Base-by-base conservation (phyloP, 2,113 vertebrate genomes). In the Periophthalmodon schlosseri region DNA sequence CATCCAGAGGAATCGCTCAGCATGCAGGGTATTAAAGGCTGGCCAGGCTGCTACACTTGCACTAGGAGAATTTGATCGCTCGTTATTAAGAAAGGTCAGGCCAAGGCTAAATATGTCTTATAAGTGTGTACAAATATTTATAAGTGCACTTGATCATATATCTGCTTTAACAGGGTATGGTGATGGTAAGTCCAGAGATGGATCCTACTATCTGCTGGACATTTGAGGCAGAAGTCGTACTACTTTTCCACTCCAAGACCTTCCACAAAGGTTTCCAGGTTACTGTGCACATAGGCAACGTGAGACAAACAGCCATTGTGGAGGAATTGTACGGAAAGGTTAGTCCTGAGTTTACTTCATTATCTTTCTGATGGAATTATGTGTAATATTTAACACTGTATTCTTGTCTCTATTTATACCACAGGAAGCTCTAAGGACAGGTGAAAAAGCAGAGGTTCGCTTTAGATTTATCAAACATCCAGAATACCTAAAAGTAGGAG, bases 141-240 rank as follows among this genome's bases (percentile, higher is more conserved):
- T 20, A 44, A 36, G 5, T 13, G 14, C 24, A 34, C 16, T 15
- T 36, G 18, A 66, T 47, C 16, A 11, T 12, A 12, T 4, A 23
- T 63, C 66, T 69, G 36, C 46, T 28, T 1, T 52, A 71, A 23
- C 89, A 99, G 97, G 97, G 97, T 49, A 99, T 99, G 97, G 97
- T 99, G 87, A 98, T 99, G 96, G 96, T 99, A 86, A 98, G 97
- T 86, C 97, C 96, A 0, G 96, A 98, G 92, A 99, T 99, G 97
- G 94, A 98, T 72, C 98, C 98, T 47, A 99, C 96, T 33, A 96
- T 99, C 87, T 98, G 98, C 91, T 99, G 96, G 87, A 93, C 95
- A 86, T 99, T 99, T 75, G 97, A 99, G 89, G 97, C 98, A 0
- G 98, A 99, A 89, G 98, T 99, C 0, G 96, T 99, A 65, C 92